Evolutionary conservation across 2,888 invertebrate species (phyloP), one percentile per base, ranked within the genome.

Genomic region (Yponomeuta plumbellus): DNA sequence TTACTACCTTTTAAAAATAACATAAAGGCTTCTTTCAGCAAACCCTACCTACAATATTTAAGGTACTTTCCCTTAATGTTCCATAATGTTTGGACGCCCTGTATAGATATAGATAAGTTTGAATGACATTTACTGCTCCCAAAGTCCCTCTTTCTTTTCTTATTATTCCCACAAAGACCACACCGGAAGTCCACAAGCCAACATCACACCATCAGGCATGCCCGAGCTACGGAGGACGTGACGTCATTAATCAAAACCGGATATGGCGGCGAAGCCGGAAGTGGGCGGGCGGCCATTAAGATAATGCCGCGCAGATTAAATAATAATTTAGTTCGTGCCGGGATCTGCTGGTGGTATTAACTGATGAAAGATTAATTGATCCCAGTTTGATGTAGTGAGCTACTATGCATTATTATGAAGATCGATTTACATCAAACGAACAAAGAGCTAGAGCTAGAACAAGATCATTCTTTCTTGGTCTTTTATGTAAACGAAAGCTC

Each of bases 221-320:
- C 23, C 58, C 23, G 2, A 21, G 59, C 22, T 22, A 44, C 56
- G 70, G 69, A 66, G 58, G 67, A 61, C 59, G 23, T 71, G 68
- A 70, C 71, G 70, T 71, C 70, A 73, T 75, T 71, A 72, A 74
- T 74, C 75, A 75, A 70, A 72, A 70, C 70, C 70, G 70, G 71
- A 71, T 69, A 70, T 69, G 69, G 67, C 62, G 17, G 63, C 59
- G 56, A 56, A 26, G 57, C 65, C 65, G 65, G 65, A 65, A 64
- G 23, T 26, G 57, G 57, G 65, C 57, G 26, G 23, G 65, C 44
- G 63, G 67, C 70, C 74, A 74, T 75, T 74, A 73, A 75, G 75
- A 74, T 75, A 75, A 75, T 71, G 70, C 70, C 72, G 67, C 64
- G 68, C n/a, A 17, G 58, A 63, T 40, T 63, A 44, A 44, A 63